phyloP scores from a whole-genome alignment of 2,888 invertebrate genomes.

The Leptinotarsa haldemani region DNA sequence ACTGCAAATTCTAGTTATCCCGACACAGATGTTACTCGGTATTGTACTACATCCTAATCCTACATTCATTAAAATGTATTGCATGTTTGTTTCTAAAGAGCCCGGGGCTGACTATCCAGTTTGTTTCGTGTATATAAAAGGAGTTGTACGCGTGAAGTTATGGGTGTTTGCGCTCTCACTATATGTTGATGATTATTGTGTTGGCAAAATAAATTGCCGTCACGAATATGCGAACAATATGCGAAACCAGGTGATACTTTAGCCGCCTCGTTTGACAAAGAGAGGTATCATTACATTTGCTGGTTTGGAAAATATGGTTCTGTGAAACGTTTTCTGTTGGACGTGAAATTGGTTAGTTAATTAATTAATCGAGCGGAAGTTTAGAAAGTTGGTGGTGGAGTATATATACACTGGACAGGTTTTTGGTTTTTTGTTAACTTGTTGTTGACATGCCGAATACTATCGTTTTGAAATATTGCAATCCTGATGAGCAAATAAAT shows the following conservation, averaged over 20 bases:
- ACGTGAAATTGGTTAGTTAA: too few species aligned
- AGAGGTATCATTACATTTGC: not conserved
- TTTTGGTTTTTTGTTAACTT: too few species aligned
- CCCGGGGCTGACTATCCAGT: conserved; percentile 32
- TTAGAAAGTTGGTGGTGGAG: too few species aligned
- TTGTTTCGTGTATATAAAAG: conserved; percentile 40
- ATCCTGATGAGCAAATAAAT: too few species aligned
- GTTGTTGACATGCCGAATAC: too few species aligned
- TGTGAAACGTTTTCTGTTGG: not conserved
- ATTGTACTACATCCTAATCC: conserved; percentile 41
- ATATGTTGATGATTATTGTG: conserved; percentile 6
- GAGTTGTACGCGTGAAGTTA: conserved; percentile 18
- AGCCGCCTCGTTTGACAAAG: not conserved
- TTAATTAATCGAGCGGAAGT: too few species aligned
- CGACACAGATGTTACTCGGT: conserved; percentile 29
- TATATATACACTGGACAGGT: too few species aligned
- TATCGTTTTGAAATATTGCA: too few species aligned
- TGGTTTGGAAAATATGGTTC: not conserved
- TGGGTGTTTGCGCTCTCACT: conserved; percentile 7
- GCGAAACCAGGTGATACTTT: not conserved
- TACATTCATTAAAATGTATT: conserved; percentile 47
- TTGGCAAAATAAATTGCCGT: not conserved
- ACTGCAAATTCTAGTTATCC: conserved; percentile 35
- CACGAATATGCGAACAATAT: not conserved
- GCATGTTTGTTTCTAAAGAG: conserved; percentile 41